A percentile compares a stretch with the other conserved stretches of the same genome.
Conservation (phyloP, 1,140 invertebrate genomes). For the Drosophila grimshawi region DNA sequence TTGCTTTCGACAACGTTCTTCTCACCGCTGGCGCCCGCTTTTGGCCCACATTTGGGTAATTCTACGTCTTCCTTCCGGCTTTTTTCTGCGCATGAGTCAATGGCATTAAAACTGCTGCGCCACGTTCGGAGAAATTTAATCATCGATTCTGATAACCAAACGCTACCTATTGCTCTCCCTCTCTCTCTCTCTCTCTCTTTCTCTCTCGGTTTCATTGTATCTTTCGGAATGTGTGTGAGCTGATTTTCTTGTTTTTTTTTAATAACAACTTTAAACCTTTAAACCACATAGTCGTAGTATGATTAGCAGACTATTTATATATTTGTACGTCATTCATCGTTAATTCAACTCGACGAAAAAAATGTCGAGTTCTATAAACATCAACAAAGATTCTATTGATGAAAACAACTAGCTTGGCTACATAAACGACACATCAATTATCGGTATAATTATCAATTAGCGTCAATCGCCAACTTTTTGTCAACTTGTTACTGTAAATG, state of each 20-base stretch:
- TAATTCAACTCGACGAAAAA: too few relatives aligned
- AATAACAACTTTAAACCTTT: background rate
- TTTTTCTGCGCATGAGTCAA: constrained; percentile 56
- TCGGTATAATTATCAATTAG: too few relatives aligned
- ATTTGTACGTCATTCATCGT: too few relatives aligned
- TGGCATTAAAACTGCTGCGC: constrained; percentile 48
- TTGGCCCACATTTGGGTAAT: constrained; percentile 13
- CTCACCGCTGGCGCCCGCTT: background rate
- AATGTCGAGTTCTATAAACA: too few relatives aligned
- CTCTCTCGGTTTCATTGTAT: background rate
- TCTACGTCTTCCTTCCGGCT: constrained; percentile 50
- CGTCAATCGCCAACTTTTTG: too few relatives aligned
- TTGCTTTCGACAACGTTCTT: too few relatives aligned
- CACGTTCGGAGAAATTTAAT: constrained; percentile 46
- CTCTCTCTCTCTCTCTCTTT: too few relatives aligned
- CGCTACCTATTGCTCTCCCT: background rate
- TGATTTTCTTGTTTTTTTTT: constrained; percentile 18
- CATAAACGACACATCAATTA: too few relatives aligned
- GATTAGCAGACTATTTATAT: too few relatives aligned
- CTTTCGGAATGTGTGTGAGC: background rate
- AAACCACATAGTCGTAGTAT: constrained; percentile 4
- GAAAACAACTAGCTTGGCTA: too few relatives aligned
- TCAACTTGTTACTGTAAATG: too few relatives aligned
- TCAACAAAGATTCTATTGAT: too few relatives aligned
- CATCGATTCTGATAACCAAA: constrained; percentile 28